Conservation (phyloP, 2,888 invertebrate species). For the Tiliacea citrago region DNA sequence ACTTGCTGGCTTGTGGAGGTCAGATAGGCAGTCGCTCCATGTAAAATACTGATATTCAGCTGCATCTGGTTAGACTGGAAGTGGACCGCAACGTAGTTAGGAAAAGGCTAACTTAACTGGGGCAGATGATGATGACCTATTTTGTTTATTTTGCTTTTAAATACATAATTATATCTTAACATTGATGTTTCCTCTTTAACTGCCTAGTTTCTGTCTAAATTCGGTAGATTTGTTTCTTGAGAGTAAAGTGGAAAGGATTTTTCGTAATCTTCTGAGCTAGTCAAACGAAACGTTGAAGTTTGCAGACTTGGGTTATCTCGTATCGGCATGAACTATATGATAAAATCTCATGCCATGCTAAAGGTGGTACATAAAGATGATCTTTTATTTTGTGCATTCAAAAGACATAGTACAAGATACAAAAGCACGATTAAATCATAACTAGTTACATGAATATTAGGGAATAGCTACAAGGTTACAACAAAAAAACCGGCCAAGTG, state of each 20-base stretch:
- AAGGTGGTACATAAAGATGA: neutral
- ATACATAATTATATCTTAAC: neutral
- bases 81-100: neutral
- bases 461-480: too few relatives aligned
- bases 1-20: neutral
- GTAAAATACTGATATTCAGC: neutral
- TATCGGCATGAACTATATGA: too few relatives aligned
- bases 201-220: neutral
- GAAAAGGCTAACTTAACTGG: neutral
- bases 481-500: too few relatives aligned
- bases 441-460: too few relatives aligned
- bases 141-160: neutral
- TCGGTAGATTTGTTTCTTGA: neutral
- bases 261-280: conserved; percentile 2
- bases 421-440: too few relatives aligned
- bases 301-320: neutral
- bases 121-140: neutral
- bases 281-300: neutral
- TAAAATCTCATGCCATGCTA: neutral
- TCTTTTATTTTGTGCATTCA: too few relatives aligned
- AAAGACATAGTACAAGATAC: too few relatives aligned
- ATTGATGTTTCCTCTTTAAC: neutral
- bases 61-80: neutral
- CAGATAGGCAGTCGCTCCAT: neutral
- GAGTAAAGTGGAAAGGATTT: neutral